Conservation (phyloP, 2,113 vertebrate genomes). For the Embiotoca jacksoni region DNA sequence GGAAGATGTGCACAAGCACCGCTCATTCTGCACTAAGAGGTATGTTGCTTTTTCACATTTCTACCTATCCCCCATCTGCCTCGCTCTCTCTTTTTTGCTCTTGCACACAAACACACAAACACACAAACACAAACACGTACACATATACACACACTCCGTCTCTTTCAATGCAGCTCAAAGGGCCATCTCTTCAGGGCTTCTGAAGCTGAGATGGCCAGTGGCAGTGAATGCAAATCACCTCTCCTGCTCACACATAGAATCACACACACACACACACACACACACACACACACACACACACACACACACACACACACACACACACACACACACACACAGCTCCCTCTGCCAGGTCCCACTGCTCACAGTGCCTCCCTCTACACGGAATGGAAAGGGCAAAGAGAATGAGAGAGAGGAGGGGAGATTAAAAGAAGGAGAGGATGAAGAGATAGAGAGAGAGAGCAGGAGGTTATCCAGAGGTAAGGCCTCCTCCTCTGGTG, state of each 20-base stretch:
- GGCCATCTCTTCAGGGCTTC: conserved; percentile 76
- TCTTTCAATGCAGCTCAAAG: conserved; percentile 77
- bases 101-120: conserved; percentile 6
- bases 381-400: conserved; percentile 48
- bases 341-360: conserved; percentile 51
- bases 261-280: conserved; percentile 22
- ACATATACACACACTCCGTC: conserved; percentile 41
- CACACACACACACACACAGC: conserved; percentile 38
- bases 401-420: conserved; percentile 23
- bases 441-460: conserved; percentile 30
- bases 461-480: conserved; percentile 69
- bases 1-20: conserved; percentile 1
- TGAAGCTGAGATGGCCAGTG: conserved; percentile 70
- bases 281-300: conserved; percentile 30
- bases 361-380: conserved; percentile 62
- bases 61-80: conserved; percentile 2
- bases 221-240: conserved; percentile 78
- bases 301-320: conserved; percentile 24
- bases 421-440: conserved; percentile 36
- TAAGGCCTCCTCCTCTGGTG: conserved; percentile 44
- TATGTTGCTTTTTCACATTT: neutral
- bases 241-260: conserved; percentile 15
- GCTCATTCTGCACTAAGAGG: conserved; percentile 17
- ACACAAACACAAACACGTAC: conserved; percentile 30
- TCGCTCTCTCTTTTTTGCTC: neutral